Percentiles rank a stretch among this genome's conserved stretches.
These are phyloP conservation scores for Drosophila littoralis DNA, from an alignment of 1,140 invertebrate species.

Conservation along the genomic window DNA sequence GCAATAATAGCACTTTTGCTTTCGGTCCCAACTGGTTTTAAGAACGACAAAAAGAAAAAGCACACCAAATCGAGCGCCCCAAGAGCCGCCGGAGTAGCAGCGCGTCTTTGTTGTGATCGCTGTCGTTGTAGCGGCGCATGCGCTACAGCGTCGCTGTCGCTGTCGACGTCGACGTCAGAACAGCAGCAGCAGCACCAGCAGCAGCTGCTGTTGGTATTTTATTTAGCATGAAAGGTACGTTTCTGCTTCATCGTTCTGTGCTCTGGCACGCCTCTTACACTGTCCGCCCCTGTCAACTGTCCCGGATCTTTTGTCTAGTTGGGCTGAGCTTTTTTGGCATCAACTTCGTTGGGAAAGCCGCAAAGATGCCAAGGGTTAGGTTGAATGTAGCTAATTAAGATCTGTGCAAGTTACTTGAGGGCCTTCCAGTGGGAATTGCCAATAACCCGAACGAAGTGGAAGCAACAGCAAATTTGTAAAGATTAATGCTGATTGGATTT, in stretches of 20 bases:
- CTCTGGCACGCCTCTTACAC: slow-evolving; percentile 1
- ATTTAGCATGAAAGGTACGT: slow-evolving; percentile 41
- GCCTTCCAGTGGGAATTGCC: slow-evolving; percentile 48
- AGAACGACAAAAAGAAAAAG: slow-evolving; percentile 52
- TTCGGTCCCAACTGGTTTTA: slow-evolving; percentile 80
- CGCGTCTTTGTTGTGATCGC: slow-evolving; percentile 62
- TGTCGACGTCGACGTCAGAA: slow-evolving; percentile 17
- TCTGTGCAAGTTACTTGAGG: slow-evolving; percentile 28
- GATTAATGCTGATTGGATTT: slow-evolving; percentile 13
- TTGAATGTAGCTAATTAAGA: slow-evolving; percentile 67
- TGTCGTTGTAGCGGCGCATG: slow-evolving; percentile 63
- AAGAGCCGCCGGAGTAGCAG: slow-evolving; percentile 16
- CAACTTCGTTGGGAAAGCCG: slow-evolving; percentile 7
- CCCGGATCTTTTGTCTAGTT: slow-evolving; percentile 52
- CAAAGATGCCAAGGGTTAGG: slow-evolving; percentile 33
- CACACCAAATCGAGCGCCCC: slow-evolving; percentile 42
- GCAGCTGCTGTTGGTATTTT: slow-evolving; percentile 26
- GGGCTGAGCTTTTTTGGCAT: slow-evolving; percentile 40
- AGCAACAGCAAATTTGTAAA: slow-evolving; percentile 3
- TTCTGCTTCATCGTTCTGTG: slow-evolving; percentile 7
- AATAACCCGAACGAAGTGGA: neutral
- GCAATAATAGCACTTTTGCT: slow-evolving; percentile 82
- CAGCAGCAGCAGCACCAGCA: slow-evolving; percentile 8
- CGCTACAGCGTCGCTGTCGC: slow-evolving; percentile 47
- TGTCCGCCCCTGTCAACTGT: neutral